Percentiles rank a stretch among this genome's conserved stretches.
phyloP scores from a whole-genome alignment of 2,888 invertebrate genomes.

The Rhagonycha fulva region DNA sequence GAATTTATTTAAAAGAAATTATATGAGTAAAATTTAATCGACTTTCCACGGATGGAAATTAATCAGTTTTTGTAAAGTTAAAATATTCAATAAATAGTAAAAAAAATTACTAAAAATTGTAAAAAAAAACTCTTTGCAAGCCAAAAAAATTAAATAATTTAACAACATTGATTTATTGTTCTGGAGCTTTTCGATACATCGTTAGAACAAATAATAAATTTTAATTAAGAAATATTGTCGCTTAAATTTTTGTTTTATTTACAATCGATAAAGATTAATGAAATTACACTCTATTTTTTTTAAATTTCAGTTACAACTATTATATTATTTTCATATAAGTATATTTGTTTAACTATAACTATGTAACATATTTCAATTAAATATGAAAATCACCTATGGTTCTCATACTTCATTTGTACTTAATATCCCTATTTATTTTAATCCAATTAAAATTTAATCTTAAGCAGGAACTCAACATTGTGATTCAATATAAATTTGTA shows the following conservation, averaged over 20 bases:
- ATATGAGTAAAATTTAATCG: neutral
- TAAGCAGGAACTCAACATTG: neutral
- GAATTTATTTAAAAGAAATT: neutral
- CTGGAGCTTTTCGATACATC: neutral
- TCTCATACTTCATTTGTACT: neutral
- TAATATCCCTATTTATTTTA: neutral
- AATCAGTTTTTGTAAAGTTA: neutral
- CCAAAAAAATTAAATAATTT: neutral
- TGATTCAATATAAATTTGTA: neutral
- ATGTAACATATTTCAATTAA: neutral
- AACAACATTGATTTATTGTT: neutral
- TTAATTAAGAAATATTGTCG: neutral
- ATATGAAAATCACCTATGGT: neutral
- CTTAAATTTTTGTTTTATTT: neutral
- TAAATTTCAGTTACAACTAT: too few species aligned
- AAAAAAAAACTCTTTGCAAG: neutral
- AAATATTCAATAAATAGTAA: neutral
- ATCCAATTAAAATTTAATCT: neutral
- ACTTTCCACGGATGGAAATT: neutral
- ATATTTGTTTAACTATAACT: too few species aligned
- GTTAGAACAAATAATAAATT: neutral
- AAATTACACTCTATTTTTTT: neutral
- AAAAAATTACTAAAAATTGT: neutral
- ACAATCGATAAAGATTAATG: neutral
- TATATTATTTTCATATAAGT: too few species aligned